Evolutionary conservation across 1,140 invertebrate species (phyloP), one percentile per base, ranked within the genome.

Genomic region (Drosophila jambulina): DNA sequence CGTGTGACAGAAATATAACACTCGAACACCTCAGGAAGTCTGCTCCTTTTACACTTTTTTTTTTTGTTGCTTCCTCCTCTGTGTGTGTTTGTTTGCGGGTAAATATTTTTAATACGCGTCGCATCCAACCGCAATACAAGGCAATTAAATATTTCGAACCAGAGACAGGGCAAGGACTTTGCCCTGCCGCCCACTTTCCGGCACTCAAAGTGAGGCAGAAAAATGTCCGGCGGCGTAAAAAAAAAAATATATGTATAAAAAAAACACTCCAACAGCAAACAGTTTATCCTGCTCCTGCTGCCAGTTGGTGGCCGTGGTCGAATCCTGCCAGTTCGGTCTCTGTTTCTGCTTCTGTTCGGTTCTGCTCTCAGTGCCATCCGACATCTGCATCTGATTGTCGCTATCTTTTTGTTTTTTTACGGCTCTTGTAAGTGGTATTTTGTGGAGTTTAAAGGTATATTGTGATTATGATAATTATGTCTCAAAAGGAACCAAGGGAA

Each of bases 21-120:
- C 76, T 77, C 67, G 59, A 58, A 87, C 83, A 87, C 83, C 83
- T 87, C 71, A 61, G 56, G 38, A 51, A 23, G 45, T 45, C 61
- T 57, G 57, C 57, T 57, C n/a, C 17, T 49, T 65, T 25, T n/a
- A 3, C 27, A 0, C 45, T 21, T 38, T 27, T 43, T 43, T 27
- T 23, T 29, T 12, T 1, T 25, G 1, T 1, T 25, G 1, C 4
- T 4, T 2, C 4, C 32, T 4, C 2, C 34, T 0, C 38, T 23
- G 19, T 38, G 42, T 36, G 19, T 72, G 27, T 76, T 34, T 61
- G 32, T 45, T 72, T 88, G 85, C 49, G 59, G 84, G 76, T 88
- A 88, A 88, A 90, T 85, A 90, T 90, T 90, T 90, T 90, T 90
- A 85, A 90, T 85, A 82, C 85, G 85, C 78, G 81, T 79, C 75